Evolutionary conservation across 2,113 vertebrate genomes (phyloP), one percentile per base, ranked within the genome.

Genomic region (Agapornis roseicollis): DNA sequence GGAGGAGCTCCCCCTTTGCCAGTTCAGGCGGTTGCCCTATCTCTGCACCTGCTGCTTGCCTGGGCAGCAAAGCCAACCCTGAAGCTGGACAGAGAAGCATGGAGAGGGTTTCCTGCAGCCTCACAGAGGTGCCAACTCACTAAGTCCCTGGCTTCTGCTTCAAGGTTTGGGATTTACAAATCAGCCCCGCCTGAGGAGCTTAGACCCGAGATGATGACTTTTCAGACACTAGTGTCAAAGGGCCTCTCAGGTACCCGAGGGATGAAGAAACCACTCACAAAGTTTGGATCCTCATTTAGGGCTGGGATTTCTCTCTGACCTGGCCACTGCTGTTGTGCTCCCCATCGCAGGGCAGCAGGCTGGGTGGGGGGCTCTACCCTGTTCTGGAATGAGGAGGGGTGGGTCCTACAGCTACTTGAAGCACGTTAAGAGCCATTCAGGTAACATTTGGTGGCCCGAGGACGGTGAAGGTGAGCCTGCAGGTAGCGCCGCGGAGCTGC

Each of bases 221-320:
- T 70, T 66, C 55, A 11, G 28, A 12, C 27, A 15, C 3, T 5
- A 4, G 12, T 4, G 22, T 6, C 4, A 1, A 53, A 42, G 42
- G 66, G 61, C 71, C 22, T 3, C 0, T 0, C 0, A 0, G 60
- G 44, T 4, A 4, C 28, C 35, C 20, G 13, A 25, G n/a, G 55
- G 17, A 41, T 37, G 37, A 37, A 56, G 31, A 19, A 31, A 13
- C 22, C 7, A 1, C 27, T 25, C 6, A 24, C 28, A 71, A 25
- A 44, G 14, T 2, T 22, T 44, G 9, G 33, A 17, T 72, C 33
- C 39, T 47, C 24, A 1, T 13, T 42, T 17, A 17, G 49, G 20
- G 20, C 2, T 6, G 37, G 17, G 10, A 27, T 41, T 41, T 23
- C n/a, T 14, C 33, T 15, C 25, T 37, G 8, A 8, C 16, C 25